Conservation (phyloP, 2,888 invertebrate genomes). For the Troilus luridus region DNA sequence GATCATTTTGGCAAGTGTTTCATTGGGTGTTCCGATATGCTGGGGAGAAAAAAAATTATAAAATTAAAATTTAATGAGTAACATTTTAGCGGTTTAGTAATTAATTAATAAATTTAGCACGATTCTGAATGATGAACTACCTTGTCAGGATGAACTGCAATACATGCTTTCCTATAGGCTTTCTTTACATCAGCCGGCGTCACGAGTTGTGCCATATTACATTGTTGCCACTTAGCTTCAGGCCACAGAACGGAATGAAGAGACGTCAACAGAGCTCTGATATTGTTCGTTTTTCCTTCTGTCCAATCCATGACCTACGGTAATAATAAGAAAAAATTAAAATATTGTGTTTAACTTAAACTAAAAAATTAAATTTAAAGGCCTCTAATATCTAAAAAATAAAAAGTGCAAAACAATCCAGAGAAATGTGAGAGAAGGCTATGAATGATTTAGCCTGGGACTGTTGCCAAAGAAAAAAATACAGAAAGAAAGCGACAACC, state of each 20-base stretch:
- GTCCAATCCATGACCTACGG: slow-evolving; percentile 81
- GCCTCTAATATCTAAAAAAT: neutral
- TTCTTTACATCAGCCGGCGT: slow-evolving; percentile 95
- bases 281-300: slow-evolving; percentile 96
- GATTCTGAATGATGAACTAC: slow-evolving; percentile 71
- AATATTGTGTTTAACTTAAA: neutral
- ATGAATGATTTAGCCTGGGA: no score
- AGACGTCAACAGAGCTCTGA: slow-evolving; percentile 94
- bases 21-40: slow-evolving; percentile 94
- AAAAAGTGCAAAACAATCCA: no score
- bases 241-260: slow-evolving; percentile 95
- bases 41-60: slow-evolving; percentile 70
- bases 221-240: slow-evolving; percentile 92
- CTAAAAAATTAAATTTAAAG: neutral
- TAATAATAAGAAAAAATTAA: neutral
- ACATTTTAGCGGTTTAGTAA: neutral
- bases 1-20: slow-evolving; percentile 94
- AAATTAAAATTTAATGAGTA: neutral
- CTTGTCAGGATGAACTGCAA: slow-evolving; percentile 99
- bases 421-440: no score
- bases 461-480: no score
- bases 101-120: no score
- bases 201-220: slow-evolving; percentile 95
- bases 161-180: slow-evolving; percentile 93
- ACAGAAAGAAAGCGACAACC: no score